Percentiles rank a stretch among this genome's conserved stretches.
Conservation (phyloP, 1,140 invertebrate species). For the Calephelis virginiensis region DNA sequence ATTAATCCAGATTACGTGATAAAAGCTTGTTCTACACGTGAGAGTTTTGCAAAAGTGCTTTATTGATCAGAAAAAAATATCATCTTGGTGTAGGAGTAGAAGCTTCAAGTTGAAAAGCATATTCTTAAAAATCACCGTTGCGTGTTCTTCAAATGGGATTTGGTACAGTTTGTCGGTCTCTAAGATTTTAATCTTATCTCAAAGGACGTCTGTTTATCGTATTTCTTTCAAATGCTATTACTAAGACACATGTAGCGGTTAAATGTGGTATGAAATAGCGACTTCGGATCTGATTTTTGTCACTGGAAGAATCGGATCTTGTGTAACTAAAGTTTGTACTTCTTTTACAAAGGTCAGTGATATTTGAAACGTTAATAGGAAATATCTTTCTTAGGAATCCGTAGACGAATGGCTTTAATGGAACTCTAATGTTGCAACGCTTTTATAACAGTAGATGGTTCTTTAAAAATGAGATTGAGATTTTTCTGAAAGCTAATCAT, state of each 20-base stretch:
- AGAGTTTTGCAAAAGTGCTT: slow-evolving; percentile 48
- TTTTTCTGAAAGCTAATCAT: no score
- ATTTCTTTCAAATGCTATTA: slow-evolving; percentile 62
- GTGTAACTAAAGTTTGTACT: slow-evolving; percentile 1
- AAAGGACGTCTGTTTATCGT: slow-evolving; percentile 55
- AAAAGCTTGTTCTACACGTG: slow-evolving; percentile 42
- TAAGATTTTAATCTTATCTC: slow-evolving; percentile 62
- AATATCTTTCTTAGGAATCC: no score
- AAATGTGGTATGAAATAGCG: slow-evolving; percentile 11
- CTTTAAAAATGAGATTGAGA: no score
- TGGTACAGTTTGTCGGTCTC: slow-evolving; percentile 53
- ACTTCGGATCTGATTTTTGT: slow-evolving; percentile 19
- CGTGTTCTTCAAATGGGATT: slow-evolving; percentile 73
- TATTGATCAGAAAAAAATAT: slow-evolving; percentile 57
- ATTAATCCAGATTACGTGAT: slow-evolving; percentile 45
- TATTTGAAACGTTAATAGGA: not conserved
- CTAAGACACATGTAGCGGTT: slow-evolving; percentile 47
- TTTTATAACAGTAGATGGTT: not conserved
- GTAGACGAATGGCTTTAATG: not conserved
- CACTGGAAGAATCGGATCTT: slow-evolving; percentile 4
- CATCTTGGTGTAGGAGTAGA: slow-evolving; percentile 62
- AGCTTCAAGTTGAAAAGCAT: slow-evolving; percentile 47
- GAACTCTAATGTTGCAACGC: not conserved
- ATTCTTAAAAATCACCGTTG: slow-evolving; percentile 66
- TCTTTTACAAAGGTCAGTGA: not conserved